Conservation (phyloP, 2,113 vertebrate genomes). For the Trematocara stigmaticum region DNA sequence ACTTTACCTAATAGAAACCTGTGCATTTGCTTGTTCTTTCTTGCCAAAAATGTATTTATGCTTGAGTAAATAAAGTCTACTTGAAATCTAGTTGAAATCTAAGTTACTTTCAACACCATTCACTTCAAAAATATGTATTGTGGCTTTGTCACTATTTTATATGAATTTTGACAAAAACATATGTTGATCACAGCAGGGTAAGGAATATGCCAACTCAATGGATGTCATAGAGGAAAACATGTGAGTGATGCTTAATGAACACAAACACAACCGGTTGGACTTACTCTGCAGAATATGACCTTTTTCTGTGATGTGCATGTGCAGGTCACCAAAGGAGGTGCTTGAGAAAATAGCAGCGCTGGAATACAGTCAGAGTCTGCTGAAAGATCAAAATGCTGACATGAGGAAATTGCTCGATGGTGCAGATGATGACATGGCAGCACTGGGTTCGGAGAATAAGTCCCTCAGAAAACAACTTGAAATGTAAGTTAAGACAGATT, state of each 20-base stretch:
- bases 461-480: constrained; percentile 38
- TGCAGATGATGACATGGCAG: constrained; percentile 45
- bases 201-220: constrained; percentile 3
- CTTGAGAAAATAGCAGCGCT: constrained; percentile 46
- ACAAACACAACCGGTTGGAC: background rate
- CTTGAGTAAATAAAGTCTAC: background rate
- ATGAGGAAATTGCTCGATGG: constrained; percentile 43
- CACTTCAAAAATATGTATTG: background rate
- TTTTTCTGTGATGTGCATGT: background rate
- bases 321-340: constrained; percentile 28
- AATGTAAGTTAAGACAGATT: background rate
- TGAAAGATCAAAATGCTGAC: constrained; percentile 30
- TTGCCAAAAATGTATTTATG: background rate
- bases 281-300: background rate
- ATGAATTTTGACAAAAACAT: background rate
- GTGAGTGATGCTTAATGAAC: constrained; percentile 17
- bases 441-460: constrained; percentile 32
- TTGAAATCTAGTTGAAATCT: background rate
- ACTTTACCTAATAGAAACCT: background rate
- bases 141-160: background rate
- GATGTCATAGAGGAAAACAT: background rate
- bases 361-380: constrained; percentile 16
- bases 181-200: background rate
- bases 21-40: background rate
- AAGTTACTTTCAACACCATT: background rate